phyloP scores from a whole-genome alignment of 2,888 invertebrate genomes.

The Diploptera punctata region DNA sequence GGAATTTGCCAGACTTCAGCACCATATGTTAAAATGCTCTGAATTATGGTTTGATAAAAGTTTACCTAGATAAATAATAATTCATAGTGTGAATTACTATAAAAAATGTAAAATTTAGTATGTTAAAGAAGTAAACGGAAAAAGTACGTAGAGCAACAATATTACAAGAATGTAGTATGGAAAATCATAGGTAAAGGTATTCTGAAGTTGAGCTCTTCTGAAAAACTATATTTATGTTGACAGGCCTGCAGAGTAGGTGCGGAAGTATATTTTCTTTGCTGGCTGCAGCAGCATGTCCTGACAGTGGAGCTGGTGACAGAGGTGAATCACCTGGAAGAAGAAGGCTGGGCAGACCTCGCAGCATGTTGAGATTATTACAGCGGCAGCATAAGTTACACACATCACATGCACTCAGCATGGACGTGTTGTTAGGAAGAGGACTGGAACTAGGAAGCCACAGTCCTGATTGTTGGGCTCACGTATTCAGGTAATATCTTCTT shows the following conservation, averaged over 20 bases:
- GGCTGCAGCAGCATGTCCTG: constrained; percentile 87
- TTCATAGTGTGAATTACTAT: too few relatives aligned
- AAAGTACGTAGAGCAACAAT: too few relatives aligned
- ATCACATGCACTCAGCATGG: constrained; percentile 91
- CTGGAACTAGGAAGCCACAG: constrained; percentile 92
- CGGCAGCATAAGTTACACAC: constrained; percentile 69
- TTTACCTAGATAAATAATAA: too few relatives aligned
- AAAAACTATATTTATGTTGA: constrained; percentile 1
- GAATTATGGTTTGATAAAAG: too few relatives aligned
- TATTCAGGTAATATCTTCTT: constrained; percentile 85
- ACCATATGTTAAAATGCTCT: too few relatives aligned
- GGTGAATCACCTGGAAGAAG: constrained; percentile 25
- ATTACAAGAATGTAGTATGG: too few relatives aligned
- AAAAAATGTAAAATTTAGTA: too few relatives aligned
- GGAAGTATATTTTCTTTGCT: constrained; percentile 87
- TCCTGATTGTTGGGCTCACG: constrained; percentile 94
- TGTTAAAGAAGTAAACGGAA: too few relatives aligned
- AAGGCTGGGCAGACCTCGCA: constrained; percentile 40
- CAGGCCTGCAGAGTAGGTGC: constrained; percentile 86
- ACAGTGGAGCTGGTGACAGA: constrained; percentile 51
- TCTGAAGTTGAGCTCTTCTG: too few relatives aligned
- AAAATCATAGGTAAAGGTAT: too few relatives aligned
- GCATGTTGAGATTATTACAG: constrained; percentile 44
- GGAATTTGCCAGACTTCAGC: too few relatives aligned
- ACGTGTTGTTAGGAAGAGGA: constrained; percentile 86